Conservation (phyloP, 2,888 invertebrate species). For the Eupeodes latifasciatus region DNA sequence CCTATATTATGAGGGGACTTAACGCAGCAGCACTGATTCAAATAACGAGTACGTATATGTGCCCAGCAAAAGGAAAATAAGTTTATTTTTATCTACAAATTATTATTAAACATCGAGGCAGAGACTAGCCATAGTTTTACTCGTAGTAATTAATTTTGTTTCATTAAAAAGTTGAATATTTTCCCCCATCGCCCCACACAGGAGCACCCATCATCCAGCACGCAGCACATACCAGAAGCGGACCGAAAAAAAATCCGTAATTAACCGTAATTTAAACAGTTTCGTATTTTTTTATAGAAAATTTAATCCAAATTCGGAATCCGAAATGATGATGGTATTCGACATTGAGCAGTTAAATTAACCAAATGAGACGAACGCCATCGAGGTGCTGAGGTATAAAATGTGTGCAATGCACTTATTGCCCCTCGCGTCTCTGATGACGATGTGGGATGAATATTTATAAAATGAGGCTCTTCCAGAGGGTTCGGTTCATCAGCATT, state of each 20-base stretch:
- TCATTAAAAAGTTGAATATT: conserved; percentile 52
- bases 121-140: conserved; percentile 15
- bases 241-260: background rate
- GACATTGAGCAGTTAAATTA: conserved; percentile 64
- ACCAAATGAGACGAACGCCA: conserved; percentile 69
- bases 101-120: conserved; percentile 37
- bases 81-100: conserved; percentile 64
- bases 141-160: conserved; percentile 66
- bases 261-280: conserved; percentile 36
- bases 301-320: conserved; percentile 63
- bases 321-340: conserved; percentile 10
- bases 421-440: background rate
- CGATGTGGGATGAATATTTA: background rate
- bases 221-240: background rate
- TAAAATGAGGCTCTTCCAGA: background rate
- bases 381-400: conserved; percentile 66
- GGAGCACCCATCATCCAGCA: background rate
- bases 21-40: conserved; percentile 34
- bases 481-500: conserved; percentile 29
- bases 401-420: conserved; percentile 32
- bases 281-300: conserved; percentile 50
- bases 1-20: background rate
- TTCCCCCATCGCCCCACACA: conserved; percentile 32
- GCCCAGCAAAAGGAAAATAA: conserved; percentile 14
- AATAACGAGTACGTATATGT: background rate